Conservation (phyloP, 2,797 vertebrate species). For the Bovichtus diacanthus region DNA sequence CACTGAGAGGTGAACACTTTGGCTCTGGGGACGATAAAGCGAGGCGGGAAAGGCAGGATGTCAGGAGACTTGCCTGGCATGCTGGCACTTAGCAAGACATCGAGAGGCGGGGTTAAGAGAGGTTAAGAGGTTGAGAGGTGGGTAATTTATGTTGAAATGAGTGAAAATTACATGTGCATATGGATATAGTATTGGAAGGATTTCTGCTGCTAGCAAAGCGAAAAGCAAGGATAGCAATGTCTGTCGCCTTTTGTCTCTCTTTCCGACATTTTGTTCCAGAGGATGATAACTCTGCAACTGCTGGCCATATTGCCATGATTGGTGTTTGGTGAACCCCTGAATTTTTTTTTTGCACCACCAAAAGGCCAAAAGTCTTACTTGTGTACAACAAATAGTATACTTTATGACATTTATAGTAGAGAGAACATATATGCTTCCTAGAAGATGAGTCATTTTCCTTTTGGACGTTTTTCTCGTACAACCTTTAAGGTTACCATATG, state of each 20-base stretch:
- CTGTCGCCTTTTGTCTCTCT: background rate
- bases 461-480: rapidly evolving
- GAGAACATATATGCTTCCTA: background rate
- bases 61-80: background rate
- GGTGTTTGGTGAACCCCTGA: background rate
- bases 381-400: background rate
- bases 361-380: background rate
- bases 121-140: background rate
- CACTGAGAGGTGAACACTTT: conserved; percentile 44
- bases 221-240: background rate
- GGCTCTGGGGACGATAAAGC: conserved; percentile 23
- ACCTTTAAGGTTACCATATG: background rate
- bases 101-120: background rate
- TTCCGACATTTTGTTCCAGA: background rate
- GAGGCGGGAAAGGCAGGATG: conserved; percentile 2
- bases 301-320: background rate
- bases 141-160: conserved; percentile 3
- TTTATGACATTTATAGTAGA: background rate
- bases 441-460: background rate
- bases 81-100: background rate
- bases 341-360: background rate
- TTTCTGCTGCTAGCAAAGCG: background rate
- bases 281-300: background rate
- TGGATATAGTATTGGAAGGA: background rate
- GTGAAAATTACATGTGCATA: background rate